Evolutionary conservation across 2,888 invertebrate genomes (phyloP), one percentile per base, ranked within the genome.

Genomic region (Drepana falcataria): DNA sequence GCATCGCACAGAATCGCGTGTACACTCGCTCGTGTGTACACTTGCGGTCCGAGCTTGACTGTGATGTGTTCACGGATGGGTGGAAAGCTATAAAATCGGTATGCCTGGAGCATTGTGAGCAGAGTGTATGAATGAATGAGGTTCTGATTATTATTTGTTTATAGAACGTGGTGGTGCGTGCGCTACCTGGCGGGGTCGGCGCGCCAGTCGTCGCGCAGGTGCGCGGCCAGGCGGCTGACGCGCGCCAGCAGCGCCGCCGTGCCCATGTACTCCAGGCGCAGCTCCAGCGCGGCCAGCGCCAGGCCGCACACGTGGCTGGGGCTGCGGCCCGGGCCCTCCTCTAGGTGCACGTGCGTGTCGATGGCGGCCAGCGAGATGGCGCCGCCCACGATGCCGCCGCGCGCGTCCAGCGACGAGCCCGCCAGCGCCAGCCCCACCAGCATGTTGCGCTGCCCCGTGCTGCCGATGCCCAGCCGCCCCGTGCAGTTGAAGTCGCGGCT

Each of bases 251-350:
- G 90, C 56, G 97, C 97, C 47, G 97, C 95, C n/a, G 98, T 96
- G 59, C 98, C 98, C 99, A 99, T 99, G 92, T 99, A 99, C 91
- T 99, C 99, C 57, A 99, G 91, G 34, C 98, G 93, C 66, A 97
- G 92, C 86, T 99, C 98, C 52, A 98, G 85, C 9, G 97, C 97
- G 71, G 95, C 94, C 61, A 98, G 92, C 69, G 95, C 94, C 60
- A 97, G 84, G 51, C 96, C 96, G 55, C 96, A 93, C 53, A 95
- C 95, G 84, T 98, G 98, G 70, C 96, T 96, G 0, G 98, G 98
- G 84, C 96, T 96, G 66, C 95, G 94, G 53, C 96, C 96, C 0
- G 97, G 95, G 79, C 98, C 98, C 85, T 98, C 98, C 63, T 95
- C 93, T 59, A 98, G 96, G 75, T 96, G 95, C 71, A 97, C 93